These are phyloP conservation scores for Condylostylus longicornis DNA, from an alignment of 1,140 invertebrate species.

Conservation along the genomic window DNA sequence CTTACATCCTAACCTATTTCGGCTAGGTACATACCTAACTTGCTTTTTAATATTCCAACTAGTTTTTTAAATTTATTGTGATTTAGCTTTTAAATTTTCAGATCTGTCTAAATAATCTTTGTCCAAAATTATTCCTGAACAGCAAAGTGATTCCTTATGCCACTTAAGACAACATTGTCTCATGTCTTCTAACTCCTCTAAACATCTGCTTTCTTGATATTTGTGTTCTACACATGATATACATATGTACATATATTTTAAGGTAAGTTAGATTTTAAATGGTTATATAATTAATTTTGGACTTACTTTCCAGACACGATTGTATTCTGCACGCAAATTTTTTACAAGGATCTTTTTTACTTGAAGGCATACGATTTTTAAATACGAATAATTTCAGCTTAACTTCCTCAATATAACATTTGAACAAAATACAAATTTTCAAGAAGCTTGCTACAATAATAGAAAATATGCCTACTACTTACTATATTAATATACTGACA, in stretches of 20 bases:
- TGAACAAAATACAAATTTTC: too few relatives aligned
- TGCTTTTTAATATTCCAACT: too few relatives aligned
- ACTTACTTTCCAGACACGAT: slow-evolving; percentile 55
- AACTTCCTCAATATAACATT: too few relatives aligned
- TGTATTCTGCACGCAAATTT: slow-evolving; percentile 57
- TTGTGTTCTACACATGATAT: slow-evolving; percentile 40
- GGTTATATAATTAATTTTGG: neutral
- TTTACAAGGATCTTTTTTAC: slow-evolving; percentile 55
- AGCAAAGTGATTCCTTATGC: slow-evolving; percentile 41
- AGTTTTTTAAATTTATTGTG: neutral
- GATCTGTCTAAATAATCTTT: slow-evolving; percentile 28
- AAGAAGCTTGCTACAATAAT: too few relatives aligned
- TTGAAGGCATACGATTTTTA: slow-evolving; percentile 2
- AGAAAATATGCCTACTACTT: too few relatives aligned
- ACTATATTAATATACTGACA: too few relatives aligned
- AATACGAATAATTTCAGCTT: neutral
- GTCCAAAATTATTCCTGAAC: slow-evolving; percentile 45
- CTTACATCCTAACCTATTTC: too few relatives aligned
- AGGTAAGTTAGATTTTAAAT: neutral
- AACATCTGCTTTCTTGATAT: slow-evolving; percentile 47
- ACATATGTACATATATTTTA: slow-evolving; percentile 7
- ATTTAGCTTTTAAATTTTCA: neutral
- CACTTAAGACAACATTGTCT: slow-evolving; percentile 48
- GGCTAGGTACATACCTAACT: too few relatives aligned
- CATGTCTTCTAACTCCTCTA: slow-evolving; percentile 43